phyloP scores from a whole-genome alignment of 2,113 vertebrate genomes.

The Oplegnathus fasciatus region DNA sequence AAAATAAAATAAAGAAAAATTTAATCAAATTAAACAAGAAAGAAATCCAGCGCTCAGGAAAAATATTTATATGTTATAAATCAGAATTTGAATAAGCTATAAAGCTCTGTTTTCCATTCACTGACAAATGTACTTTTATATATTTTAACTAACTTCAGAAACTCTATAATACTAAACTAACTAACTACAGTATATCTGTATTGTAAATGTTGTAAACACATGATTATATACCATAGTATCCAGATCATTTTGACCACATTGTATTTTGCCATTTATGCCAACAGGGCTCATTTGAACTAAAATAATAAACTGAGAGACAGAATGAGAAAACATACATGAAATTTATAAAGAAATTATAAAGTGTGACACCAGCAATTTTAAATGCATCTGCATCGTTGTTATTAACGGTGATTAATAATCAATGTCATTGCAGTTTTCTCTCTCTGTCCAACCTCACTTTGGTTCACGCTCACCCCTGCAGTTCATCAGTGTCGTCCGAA shows the following conservation, averaged over 20 bases:
- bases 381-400: background rate
- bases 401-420: background rate
- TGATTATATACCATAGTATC: background rate
- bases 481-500: constrained; percentile 82
- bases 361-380: background rate
- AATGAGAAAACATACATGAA: background rate
- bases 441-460: background rate
- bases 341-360: background rate
- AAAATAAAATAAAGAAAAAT: no score
- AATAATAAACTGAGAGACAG: background rate
- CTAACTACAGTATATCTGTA: background rate
- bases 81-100: background rate
- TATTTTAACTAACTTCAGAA: background rate
- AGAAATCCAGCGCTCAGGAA: no score
- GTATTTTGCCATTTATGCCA: background rate
- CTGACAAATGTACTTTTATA: background rate
- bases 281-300: background rate
- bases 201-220: background rate
- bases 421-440: background rate
- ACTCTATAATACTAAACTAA: no score
- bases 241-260: background rate
- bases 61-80: no score
- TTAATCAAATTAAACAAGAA: no score
- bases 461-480: constrained; percentile 80
- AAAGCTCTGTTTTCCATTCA: background rate